Evolutionary conservation across 1,140 invertebrate species (phyloP), one percentile per base, ranked within the genome.

Genomic region (Hylaeus anthracinus): DNA sequence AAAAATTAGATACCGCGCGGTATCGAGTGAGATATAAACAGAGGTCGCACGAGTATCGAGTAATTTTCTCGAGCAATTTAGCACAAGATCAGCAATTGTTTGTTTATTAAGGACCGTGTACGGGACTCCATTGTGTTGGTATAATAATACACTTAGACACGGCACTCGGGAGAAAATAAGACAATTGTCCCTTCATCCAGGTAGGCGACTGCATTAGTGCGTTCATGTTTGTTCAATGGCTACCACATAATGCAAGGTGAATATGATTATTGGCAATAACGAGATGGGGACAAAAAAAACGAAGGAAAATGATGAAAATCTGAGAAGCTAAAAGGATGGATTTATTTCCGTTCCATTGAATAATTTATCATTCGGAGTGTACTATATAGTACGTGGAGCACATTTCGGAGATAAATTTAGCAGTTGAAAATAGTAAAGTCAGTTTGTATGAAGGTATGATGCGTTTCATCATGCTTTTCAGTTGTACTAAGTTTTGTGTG

Each of bases 91-190:
- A 2, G 14, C 39, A 53, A 79, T 79, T 79, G 70, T 79, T 73
- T 79, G 77, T 79, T 79, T 79, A 73, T 79, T 79, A 79, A 72
- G 51, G n/a, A 53, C 43, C 55, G 41, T 14, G 6, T n/a, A 4
- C 5, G 37, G 0, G 14, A 2, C 26, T 41, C 26, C 15, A 26
- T 9, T 73, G 71, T 73, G 15, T 65, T 26, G 26, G 53, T 51
- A n/a, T 79, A 73, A 79, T 79, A 51, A 79, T 72, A 73, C 10
- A 6, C n/a, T 26, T 3, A 8, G 39, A 48, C 5, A 56, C 41
- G 15, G 3, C 39, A 10, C 39, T 58, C 63, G 39, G 41, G 61
- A 39, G 51, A 41, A 72, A 79, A 65, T 56, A 58, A 79, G 61
- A 58, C 53, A 26, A 79, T 79, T 66, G 77, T 73, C 65, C 72